phyloP scores from a whole-genome alignment of 2,888 invertebrate species.

The Fabriciana adippe region DNA sequence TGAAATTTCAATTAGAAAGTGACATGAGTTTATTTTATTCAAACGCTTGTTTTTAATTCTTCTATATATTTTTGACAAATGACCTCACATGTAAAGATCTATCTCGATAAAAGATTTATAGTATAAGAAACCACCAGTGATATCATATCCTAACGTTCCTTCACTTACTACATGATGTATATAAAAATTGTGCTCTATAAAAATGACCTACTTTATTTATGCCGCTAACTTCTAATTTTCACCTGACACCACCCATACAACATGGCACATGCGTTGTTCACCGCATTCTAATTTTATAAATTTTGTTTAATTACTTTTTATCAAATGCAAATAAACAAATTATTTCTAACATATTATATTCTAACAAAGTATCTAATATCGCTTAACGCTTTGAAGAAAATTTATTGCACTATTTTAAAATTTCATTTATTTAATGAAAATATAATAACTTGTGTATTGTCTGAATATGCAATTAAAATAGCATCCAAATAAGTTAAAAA shows the following conservation, averaged over 20 bases:
- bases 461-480: not conserved
- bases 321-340: not conserved
- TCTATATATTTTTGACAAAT: slow-evolving; percentile 41
- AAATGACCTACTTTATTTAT: slow-evolving; percentile 42
- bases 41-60: slow-evolving; percentile 4
- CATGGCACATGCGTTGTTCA: not conserved
- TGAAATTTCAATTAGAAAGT: slow-evolving; percentile 16
- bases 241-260: slow-evolving; percentile 34
- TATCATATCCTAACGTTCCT: slow-evolving; percentile 9
- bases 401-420: not conserved
- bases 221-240: slow-evolving; percentile 30
- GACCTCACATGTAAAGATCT: slow-evolving; percentile 58
- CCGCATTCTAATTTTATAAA: not conserved
- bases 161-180: slow-evolving; percentile 21
- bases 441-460: not conserved
- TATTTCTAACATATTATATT: not conserved
- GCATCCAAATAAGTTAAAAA: not conserved
- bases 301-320: not conserved
- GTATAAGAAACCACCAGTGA: slow-evolving; percentile 12
- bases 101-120: slow-evolving; percentile 14
- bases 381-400: too few relatives aligned
- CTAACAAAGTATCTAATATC: too few relatives aligned
- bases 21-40: slow-evolving; percentile 5
- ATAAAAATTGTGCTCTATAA: slow-evolving; percentile 23
- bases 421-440: not conserved